Base-by-base conservation (phyloP, 2,113 vertebrate species). In the Oncorhynchus keta region DNA sequence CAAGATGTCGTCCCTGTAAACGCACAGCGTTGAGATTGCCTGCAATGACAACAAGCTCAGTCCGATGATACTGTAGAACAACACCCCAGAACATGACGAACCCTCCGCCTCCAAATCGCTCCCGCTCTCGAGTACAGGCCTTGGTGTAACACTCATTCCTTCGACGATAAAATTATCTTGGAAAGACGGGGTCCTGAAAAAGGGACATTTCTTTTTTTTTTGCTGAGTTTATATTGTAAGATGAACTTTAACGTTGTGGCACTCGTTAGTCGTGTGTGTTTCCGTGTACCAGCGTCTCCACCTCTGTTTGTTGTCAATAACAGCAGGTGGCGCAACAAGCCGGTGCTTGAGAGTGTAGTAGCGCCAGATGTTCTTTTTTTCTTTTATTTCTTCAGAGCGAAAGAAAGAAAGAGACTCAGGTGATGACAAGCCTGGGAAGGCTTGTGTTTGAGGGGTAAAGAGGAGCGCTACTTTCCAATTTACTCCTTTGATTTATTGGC, bases 281-380 rank as follows among this genome's bases (percentile, higher is more conserved):
- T 9, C 9, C 13, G 64, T 66, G 26, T 66, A 28, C 57, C 57
- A 61, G 28, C 66, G 82, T 74, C 81, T 82, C 80, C 12, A 45
- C 72, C 82, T 61, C 69, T 87, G 83, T 88, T 88, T 81, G 84
- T 83, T 78, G 79, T 90, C 86, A 85, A 88, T 87, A 89, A 76
- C 81, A 66, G 69, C 64, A 51, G 67, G 83, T 84, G 87, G 73
- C 82, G 84, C 87, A 92, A 89, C 87, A 89, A 72, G 59, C 39
- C 77, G 39, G 79, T 82, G 73, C 76, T 74, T 68, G 49, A 90
- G 85, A 89, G 12, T 66, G 22, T 12, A 62, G 84, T 72, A 86
- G 81, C 90, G 86, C 90, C 90, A 95, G 93, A 92, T 92, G 80
- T 79, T 89, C 80, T 39, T 83, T 45, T 45, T n/a, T 16, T 22